These are phyloP conservation scores for Sparidentex hasta DNA, from an alignment of 2,797 vertebrate species.

Conservation along the genomic window DNA sequence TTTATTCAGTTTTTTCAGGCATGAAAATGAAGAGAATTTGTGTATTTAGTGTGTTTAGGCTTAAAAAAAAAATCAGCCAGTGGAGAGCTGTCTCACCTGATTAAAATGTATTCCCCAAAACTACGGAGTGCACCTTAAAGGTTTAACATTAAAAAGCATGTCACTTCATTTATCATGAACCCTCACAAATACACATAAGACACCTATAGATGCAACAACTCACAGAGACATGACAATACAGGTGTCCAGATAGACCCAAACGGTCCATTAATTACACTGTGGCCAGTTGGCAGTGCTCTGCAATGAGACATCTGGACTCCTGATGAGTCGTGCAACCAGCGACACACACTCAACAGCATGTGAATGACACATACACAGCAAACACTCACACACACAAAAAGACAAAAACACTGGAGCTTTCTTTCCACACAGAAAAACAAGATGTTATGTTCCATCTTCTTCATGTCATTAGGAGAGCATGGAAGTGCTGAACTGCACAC, in stretches of 20 bases:
- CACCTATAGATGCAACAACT: not conserved
- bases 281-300: constrained; percentile 60
- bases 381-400: constrained; percentile 6
- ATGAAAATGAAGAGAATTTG: no score
- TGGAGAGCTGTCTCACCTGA: no score
- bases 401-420: not conserved
- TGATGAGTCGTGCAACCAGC: constrained; percentile 48
- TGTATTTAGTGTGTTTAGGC: no score
- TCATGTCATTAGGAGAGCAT: constrained; percentile 52
- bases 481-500: constrained; percentile 47
- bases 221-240: constrained; percentile 28
- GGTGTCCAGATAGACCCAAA: constrained; percentile 39
- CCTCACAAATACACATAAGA: not conserved
- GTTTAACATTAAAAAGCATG: not conserved
- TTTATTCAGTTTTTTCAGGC: no score
- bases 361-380: constrained; percentile 9
- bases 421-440: constrained; percentile 45
- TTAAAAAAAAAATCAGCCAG: no score
- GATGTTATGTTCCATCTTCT: constrained; percentile 53
- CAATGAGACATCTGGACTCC: constrained; percentile 66
- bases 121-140: no score
- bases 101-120: no score
- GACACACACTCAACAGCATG: constrained; percentile 28
- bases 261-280: constrained; percentile 57
- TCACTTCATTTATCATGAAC: not conserved